Conservation (phyloP, 1,140 invertebrate genomes). For the Adoxophyes honmai region DNA sequence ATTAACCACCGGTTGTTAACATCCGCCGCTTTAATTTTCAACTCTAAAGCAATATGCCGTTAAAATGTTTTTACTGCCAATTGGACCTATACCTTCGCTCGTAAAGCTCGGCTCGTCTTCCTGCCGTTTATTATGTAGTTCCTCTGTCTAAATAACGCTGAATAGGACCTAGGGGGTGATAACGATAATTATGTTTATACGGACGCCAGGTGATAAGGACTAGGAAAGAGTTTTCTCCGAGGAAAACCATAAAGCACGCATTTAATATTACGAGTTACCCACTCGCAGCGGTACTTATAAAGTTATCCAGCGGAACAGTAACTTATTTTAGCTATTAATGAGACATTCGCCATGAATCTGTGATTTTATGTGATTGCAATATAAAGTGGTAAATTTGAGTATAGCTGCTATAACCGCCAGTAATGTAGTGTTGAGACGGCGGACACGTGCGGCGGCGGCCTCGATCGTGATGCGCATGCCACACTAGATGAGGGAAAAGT, state of each 20-base stretch:
- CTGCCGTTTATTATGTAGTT: conserved; percentile 36
- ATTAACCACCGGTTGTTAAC: conserved; percentile 32
- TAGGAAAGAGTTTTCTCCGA: no score
- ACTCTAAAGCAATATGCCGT: conserved; percentile 47
- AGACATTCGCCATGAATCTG: no score
- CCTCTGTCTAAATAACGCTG: conserved; percentile 23
- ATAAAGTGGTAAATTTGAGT: no score
- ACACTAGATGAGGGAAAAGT: conserved; percentile 67
- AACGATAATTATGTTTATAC: conserved; percentile 25
- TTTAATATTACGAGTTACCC: no score
- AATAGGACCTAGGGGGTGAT: conserved; percentile 16
- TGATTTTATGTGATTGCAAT: no score
- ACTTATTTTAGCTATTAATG: no score
- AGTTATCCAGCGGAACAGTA: no score
- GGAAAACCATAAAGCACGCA: no score
- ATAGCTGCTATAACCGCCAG: not conserved
- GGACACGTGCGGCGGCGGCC: conserved; percentile 54
- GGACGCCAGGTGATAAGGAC: not conserved
- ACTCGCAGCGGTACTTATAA: no score
- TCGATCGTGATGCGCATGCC: conserved; percentile 68
- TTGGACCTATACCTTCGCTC: conserved; percentile 47
- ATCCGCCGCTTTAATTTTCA: conserved; percentile 47
- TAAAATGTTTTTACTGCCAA: conserved; percentile 54
- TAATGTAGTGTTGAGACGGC: conserved; percentile 35
- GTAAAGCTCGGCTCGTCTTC: conserved; percentile 50